These are phyloP conservation scores for Siphlonurus alternatus DNA, from an alignment of 2,888 invertebrate species.

Conservation along the genomic window DNA sequence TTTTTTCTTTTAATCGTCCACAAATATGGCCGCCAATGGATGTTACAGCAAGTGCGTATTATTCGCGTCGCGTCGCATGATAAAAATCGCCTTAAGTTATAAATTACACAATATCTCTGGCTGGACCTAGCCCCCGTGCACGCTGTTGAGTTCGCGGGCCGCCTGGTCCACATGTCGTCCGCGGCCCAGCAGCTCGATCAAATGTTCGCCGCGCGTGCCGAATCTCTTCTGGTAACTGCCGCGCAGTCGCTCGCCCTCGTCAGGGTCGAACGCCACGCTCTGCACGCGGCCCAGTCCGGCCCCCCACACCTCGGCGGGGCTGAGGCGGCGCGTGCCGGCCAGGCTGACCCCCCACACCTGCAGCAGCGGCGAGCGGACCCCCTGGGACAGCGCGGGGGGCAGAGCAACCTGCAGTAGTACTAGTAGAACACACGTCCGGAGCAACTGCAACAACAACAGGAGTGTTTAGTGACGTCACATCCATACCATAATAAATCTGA, in stretches of 20 bases:
- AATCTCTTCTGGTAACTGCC: neutral
- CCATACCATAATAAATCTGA: no score
- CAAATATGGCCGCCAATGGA: no score
- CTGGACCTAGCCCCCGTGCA: neutral
- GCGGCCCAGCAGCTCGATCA: neutral
- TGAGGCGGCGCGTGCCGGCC: neutral
- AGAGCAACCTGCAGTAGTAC: neutral
- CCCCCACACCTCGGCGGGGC: neutral
- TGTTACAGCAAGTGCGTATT: no score
- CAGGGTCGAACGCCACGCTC: neutral
- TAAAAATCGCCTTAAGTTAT: no score
- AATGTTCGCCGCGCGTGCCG: neutral
- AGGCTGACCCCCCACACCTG: conserved; percentile 1
- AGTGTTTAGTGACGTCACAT: no score
- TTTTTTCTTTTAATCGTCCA: no score
- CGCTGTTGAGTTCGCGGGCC: neutral
- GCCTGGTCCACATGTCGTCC: neutral
- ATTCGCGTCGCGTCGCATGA: no score
- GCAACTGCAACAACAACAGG: no score
- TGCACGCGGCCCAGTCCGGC: neutral
- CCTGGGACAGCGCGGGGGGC: neutral
- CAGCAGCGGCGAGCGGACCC: neutral
- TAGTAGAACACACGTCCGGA: neutral
- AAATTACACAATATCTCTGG: neutral
- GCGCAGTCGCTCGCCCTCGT: neutral